A percentile compares a stretch with the other conserved stretches of the same genome.
Conservation (phyloP, 1,140 invertebrate genomes). For the Procambarus virginalis region DNA sequence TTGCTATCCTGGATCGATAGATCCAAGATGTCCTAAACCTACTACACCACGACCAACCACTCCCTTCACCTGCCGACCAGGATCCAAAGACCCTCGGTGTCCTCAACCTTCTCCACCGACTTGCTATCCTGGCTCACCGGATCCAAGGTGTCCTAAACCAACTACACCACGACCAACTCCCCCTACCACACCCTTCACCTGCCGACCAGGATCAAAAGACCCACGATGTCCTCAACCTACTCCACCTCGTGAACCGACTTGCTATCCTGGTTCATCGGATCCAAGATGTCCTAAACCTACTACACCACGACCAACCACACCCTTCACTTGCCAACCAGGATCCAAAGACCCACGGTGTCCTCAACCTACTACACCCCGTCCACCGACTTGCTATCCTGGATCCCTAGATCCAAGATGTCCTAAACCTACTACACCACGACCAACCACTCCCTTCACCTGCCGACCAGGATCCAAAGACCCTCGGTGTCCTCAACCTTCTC, state of each 20-base stretch:
- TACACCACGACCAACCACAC: conserved; percentile 24
- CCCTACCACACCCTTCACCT: conserved; percentile 63
- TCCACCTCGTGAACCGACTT: neutral
- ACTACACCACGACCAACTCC: conserved; percentile 56
- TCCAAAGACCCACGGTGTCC: conserved; percentile 25
- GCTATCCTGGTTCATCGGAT: conserved; percentile 68
- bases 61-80: conserved; percentile 7
- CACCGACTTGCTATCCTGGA: conserved; percentile 70
- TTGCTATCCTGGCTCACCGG: conserved; percentile 73
- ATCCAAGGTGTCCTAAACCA: conserved; percentile 72
- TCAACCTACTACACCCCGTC: no score
- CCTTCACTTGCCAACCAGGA: conserved; percentile 27
- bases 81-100: conserved; percentile 57
- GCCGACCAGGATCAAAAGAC: conserved; percentile 73
- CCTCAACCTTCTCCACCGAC: conserved; percentile 55
- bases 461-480: conserved; percentile 72
- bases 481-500: conserved; percentile 72
- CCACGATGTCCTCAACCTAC: conserved; percentile 72
- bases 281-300: conserved; percentile 72
- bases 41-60: conserved; percentile 65
- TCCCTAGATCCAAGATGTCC: conserved; percentile 49
- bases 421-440: conserved; percentile 4
- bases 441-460: conserved; percentile 38
- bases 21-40: conserved; percentile 69
- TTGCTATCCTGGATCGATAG: neutral